These are phyloP conservation scores for Rhinichthys osculus DNA, from an alignment of 2,797 vertebrate genomes.

Conservation along the genomic window DNA sequence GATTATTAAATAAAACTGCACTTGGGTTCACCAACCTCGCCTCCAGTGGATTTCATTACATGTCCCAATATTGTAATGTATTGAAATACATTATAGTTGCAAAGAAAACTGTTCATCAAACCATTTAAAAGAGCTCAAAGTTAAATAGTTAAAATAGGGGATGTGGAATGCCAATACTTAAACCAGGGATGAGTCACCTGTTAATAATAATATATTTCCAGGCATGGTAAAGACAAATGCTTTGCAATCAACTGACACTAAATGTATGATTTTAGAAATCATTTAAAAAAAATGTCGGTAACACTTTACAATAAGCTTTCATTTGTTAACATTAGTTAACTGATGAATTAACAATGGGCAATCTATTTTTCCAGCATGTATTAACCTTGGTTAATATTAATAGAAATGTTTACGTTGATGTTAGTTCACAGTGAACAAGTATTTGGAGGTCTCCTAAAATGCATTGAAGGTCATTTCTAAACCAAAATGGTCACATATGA, in stretches of 20 bases:
- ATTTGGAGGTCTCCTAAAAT: not conserved
- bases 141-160: not conserved
- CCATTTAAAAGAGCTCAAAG: not conserved
- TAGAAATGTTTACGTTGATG: too few species aligned
- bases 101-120: not conserved
- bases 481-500: not conserved
- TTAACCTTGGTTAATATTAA: too few species aligned
- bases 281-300: not conserved
- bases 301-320: too few species aligned
- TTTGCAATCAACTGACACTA: not conserved
- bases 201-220: not conserved
- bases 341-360: too few species aligned
- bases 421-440: too few species aligned
- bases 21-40: too few species aligned
- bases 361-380: too few species aligned
- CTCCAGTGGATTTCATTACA: too few species aligned
- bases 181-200: not conserved
- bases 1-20: too few species aligned
- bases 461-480: too few species aligned
- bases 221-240: not conserved
- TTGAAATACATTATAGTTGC: not conserved
- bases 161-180: not conserved
- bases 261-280: not conserved
- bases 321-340: too few species aligned
- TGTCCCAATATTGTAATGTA: too few species aligned